Conservation (phyloP, 30 jellyfish, hydroid and myxozoan genomes). For the Hydractinia echinata region DNA sequence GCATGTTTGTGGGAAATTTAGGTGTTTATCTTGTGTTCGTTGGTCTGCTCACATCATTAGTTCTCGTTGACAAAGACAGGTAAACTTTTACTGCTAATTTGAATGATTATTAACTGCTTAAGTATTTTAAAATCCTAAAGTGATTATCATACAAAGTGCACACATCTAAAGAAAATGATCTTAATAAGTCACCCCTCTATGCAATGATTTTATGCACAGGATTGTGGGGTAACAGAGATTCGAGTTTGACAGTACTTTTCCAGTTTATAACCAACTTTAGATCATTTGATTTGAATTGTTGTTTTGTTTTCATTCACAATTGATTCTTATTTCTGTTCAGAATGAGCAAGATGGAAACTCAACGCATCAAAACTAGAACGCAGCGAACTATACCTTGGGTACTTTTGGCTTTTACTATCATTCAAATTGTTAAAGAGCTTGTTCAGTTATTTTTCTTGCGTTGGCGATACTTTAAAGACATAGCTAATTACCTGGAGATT, state of each 20-base stretch:
- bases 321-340: background rate
- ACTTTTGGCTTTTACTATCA: conserved; percentile 37
- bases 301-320: background rate
- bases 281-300: background rate
- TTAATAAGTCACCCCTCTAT: too few species aligned
- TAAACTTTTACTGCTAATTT: conserved; percentile 4
- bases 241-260: too few species aligned
- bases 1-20: conserved; percentile 47
- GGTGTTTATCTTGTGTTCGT: conserved; percentile 45
- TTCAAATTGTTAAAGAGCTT: conserved; percentile 56
- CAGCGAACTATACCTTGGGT: conserved; percentile 38
- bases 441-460: conserved; percentile 43
- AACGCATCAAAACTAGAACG: conserved; percentile 6
- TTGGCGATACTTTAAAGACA: conserved; percentile 48
- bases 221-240: too few species aligned
- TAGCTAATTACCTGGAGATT: conserved; percentile 67
- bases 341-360: background rate
- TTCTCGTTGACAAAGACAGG: conserved; percentile 70
- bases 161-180: too few species aligned
- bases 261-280: too few species aligned
- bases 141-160: too few species aligned
- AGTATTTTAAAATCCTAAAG: too few species aligned
- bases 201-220: too few species aligned
- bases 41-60: conserved; percentile 62
- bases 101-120: too few species aligned